phyloP scores from a whole-genome alignment of 2,888 invertebrate species.

The Monochamus alternatus region DNA sequence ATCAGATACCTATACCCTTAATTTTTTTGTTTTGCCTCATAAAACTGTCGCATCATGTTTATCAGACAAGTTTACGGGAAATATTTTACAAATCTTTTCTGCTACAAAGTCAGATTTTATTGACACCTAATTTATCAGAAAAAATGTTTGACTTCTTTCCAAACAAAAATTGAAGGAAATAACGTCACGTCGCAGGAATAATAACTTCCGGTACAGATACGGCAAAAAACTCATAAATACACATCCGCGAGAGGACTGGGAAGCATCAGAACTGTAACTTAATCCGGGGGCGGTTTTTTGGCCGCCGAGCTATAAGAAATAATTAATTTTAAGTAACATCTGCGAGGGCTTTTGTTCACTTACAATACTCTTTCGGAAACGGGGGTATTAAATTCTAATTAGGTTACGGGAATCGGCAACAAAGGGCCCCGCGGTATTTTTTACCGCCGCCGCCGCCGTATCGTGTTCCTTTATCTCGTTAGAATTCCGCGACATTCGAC shows the following conservation, averaged over 20 bases:
- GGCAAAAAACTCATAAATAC: no score
- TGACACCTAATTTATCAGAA: not conserved
- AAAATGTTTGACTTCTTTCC: no score
- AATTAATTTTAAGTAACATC: constrained; percentile 12
- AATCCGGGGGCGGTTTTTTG: not conserved
- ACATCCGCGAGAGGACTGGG: not conserved
- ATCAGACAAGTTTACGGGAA: no score
- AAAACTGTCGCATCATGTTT: no score
- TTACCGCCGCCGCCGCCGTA: not conserved
- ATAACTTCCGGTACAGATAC: not conserved
- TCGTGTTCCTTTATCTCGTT: constrained; percentile 22
- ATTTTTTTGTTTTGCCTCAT: no score
- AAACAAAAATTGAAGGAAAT: no score
- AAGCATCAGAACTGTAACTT: not conserved
- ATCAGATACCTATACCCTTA: no score
- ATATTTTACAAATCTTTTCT: no score
- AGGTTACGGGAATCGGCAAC: constrained; percentile 22
- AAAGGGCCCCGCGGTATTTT: constrained; percentile 15
- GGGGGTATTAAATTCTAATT: constrained; percentile 19
- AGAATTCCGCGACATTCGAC: constrained; percentile 29
- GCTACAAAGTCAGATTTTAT: no score
- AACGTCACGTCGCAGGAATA: no score
- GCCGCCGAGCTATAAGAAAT: not conserved
- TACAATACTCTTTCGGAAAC: constrained; percentile 11
- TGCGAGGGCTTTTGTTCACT: constrained; percentile 6